Conservation (phyloP, 2,797 vertebrate species). For the Danio jaintianensis region DNA sequence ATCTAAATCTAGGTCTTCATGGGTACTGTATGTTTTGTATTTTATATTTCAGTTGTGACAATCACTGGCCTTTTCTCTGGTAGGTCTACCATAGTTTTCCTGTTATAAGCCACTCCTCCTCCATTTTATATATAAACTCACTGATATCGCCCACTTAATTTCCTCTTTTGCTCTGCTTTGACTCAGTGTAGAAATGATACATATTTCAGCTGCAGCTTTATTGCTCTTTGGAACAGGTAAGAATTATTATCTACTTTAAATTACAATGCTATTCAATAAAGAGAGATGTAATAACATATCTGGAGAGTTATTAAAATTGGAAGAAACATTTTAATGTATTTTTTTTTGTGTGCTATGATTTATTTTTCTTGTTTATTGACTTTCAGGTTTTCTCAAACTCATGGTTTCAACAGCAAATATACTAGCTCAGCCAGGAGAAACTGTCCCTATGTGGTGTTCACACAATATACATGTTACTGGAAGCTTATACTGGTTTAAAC, state of each 20-base stretch:
- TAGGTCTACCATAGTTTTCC: background rate
- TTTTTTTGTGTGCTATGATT: background rate
- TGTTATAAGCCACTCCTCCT: slow-evolving; percentile 13
- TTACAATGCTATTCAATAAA: background rate
- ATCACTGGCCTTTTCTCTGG: background rate
- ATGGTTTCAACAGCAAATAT: background rate
- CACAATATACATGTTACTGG: background rate
- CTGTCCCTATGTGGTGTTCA: background rate
- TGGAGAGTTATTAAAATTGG: background rate
- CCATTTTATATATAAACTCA: slow-evolving; percentile 12
- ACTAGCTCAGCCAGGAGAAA: background rate
- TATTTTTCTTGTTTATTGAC: background rate
- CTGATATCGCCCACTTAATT: slow-evolving; percentile 29
- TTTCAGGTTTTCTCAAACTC: slow-evolving; percentile 19
- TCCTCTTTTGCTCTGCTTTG: slow-evolving; percentile 24
- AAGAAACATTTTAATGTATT: background rate
- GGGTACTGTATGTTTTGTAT: background rate
- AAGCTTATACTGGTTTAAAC: background rate
- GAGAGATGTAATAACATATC: background rate
- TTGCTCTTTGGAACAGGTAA: background rate
- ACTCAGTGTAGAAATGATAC: slow-evolving; percentile 17
- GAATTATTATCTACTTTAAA: background rate
- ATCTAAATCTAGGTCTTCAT: background rate
- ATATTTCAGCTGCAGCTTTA: background rate
- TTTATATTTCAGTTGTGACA: background rate